phyloP scores from a whole-genome alignment of 37 sponge, comb jelly and placozoan species.

The Axinella damicornis region DNA sequence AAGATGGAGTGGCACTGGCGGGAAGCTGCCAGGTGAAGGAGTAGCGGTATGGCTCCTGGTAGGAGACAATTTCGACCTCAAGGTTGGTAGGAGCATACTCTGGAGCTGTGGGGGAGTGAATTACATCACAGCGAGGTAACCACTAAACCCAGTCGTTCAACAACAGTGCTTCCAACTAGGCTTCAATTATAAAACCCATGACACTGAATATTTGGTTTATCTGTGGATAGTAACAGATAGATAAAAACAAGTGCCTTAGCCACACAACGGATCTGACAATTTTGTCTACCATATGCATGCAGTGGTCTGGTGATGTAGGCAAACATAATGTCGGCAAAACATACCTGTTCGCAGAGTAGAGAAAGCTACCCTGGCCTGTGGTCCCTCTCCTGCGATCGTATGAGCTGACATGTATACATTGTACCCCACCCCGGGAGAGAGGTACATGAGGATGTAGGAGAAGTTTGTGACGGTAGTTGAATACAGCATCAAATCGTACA shows the following conservation, averaged over 20 bases:
- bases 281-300: no score
- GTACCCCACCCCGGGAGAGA: conserved; percentile 9
- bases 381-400: conserved; percentile 25
- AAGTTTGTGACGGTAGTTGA: neutral
- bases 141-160: no score
- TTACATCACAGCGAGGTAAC: neutral
- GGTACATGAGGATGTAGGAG: conserved; percentile 3
- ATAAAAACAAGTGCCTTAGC: no score
- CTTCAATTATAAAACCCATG: no score
- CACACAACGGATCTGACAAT: no score
- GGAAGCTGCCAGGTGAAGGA: conserved; percentile 5
- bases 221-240: neutral
- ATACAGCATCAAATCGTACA: neutral
- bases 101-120: conserved; percentile 3
- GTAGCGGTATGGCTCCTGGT: conserved; percentile 1
- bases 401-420: conserved; percentile 9
- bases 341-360: conserved; percentile 30
- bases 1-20: neutral
- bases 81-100: conserved; percentile 1
- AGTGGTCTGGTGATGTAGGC: no score
- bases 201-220: no score
- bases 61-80: neutral
- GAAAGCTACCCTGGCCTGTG: conserved; percentile 25
- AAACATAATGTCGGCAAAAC: no score
- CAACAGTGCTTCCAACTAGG: neutral